Evolutionary conservation across 92 coral and sea anemone species (phyloP).

Genomic region (Zoanthus sansibaricus): DNA sequence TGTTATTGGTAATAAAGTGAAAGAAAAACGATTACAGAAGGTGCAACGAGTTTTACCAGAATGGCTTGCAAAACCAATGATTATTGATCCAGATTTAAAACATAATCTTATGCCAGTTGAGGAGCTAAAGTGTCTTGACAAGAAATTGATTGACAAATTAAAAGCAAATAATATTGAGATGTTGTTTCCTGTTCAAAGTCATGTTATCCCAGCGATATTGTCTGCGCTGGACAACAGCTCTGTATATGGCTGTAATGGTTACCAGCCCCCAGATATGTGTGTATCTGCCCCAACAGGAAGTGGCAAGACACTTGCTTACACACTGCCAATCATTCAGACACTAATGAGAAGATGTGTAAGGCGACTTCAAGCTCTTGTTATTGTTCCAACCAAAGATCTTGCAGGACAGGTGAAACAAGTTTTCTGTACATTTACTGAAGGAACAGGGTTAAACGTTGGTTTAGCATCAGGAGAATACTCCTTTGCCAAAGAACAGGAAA

Average conservation of each 20-base stretch:
- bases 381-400: slow-evolving; percentile 93
- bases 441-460: slow-evolving; percentile 86
- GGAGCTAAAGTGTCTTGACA: slow-evolving; percentile 64
- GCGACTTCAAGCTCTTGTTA: slow-evolving; percentile 83
- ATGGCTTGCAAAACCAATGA: slow-evolving; percentile 89
- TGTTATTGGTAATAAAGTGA: slow-evolving; percentile 83
- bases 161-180: slow-evolving; percentile 65
- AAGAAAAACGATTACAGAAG: slow-evolving; percentile 61
- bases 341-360: slow-evolving; percentile 63
- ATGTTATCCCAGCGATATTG: slow-evolving; percentile 81
- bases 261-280: slow-evolving; percentile 85
- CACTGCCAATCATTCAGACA: slow-evolving; percentile 83
- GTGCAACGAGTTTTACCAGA: slow-evolving; percentile 83
- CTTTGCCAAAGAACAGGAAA: slow-evolving; percentile 83
- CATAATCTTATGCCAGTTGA: slow-evolving; percentile 69
- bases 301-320: slow-evolving; percentile 96
- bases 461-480: slow-evolving; percentile 88
- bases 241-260: slow-evolving; percentile 76
- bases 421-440: slow-evolving; percentile 82
- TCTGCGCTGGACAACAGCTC: slow-evolving; percentile 64
- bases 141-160: slow-evolving; percentile 64
- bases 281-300: slow-evolving; percentile 99
- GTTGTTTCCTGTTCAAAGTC: slow-evolving; percentile 89
- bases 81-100: slow-evolving; percentile 74
- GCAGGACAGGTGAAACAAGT: slow-evolving; percentile 95